These are phyloP conservation scores for Phrynocephalus guinanensis DNA, from an alignment of 2,797 vertebrate genomes.

Conservation along the genomic window DNA sequence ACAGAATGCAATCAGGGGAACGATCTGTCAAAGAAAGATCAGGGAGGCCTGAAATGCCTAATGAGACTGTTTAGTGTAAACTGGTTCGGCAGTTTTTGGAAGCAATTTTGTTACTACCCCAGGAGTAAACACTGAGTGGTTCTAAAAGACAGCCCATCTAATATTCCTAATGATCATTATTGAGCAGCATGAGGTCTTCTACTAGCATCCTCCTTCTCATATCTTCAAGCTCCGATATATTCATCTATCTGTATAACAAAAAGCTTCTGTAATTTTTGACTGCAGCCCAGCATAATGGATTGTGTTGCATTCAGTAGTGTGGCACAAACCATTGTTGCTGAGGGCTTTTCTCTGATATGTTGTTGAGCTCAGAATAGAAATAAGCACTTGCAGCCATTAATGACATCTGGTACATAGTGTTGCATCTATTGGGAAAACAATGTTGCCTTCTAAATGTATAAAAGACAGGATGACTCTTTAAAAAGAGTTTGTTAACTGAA, in stretches of 20 bases:
- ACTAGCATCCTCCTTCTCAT: constrained; percentile 45
- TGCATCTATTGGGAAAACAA: neutral
- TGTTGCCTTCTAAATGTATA: neutral
- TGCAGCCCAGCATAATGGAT: constrained; percentile 15
- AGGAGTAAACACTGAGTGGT: neutral
- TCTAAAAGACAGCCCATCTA: constrained; percentile 36
- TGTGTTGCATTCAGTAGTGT: neutral
- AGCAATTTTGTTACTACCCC: constrained; percentile 12
- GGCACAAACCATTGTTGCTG: constrained; percentile 27
- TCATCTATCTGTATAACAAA: constrained; percentile 54
- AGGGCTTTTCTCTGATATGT: constrained; percentile 1
- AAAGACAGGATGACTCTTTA: constrained; percentile 31
- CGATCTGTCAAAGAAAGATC: constrained; percentile 44
- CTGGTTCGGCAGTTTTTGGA: constrained; percentile 33
- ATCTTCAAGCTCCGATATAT: constrained; percentile 51
- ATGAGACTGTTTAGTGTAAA: constrained; percentile 20
- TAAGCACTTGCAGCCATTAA: constrained; percentile 21
- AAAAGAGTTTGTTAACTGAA: constrained; percentile 13
- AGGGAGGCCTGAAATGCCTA: constrained; percentile 47
- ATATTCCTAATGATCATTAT: constrained; percentile 53
- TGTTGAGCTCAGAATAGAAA: constrained; percentile 39
- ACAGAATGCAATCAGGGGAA: constrained; percentile 19
- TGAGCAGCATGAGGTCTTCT: constrained; percentile 38
- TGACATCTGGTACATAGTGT: constrained; percentile 3
- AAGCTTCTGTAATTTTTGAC: constrained; percentile 55